Evolutionary conservation across 1,140 invertebrate species (phyloP), one percentile per base, ranked within the genome.

Genomic region (Littorina saxatilis): DNA sequence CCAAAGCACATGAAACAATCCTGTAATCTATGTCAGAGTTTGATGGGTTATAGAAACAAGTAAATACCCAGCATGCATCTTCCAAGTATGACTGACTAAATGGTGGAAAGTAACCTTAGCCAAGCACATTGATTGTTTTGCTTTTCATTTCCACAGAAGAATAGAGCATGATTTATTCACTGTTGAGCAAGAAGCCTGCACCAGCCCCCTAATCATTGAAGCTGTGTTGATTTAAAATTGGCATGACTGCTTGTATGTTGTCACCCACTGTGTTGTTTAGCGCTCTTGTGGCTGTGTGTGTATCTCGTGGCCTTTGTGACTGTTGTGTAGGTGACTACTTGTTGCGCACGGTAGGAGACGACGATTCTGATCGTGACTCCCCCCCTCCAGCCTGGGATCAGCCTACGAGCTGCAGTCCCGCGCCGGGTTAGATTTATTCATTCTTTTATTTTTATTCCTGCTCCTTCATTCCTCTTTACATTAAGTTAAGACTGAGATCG

Each of bases 341-440:
- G 76, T 75, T 83, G 66, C 68, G 55, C 52, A 79, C 58, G 29
- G 72, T 66, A 40, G 47, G 50, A 20, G 72, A 35, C 39, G 77
- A 83, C 70, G 78, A 78, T 55, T 66, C 61, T 27, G 83, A 76
- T 55, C 72, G 83, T 50, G 88, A 90, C 76, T 90, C 87, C 58
- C 84, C 87, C 61, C 85, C 87, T 35, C 88, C 88, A 20, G 76
- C 81, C 40, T 90, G 88, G 88, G 87, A 90, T 79, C 76, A 85
- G 72, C 86, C 87, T 20, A 66, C 35, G 40, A 75, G 63, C 63
- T 68, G 39, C 58, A 79, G 82, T 74, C 80, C 84, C 23, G 66
- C 81, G 55, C 81, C 86, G 47, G 88, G 88, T 89, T 83, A 88
- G 87, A 81, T 27, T 37, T 72, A 7, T 58, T 58, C 27, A 35